These are phyloP conservation scores for Meda fulgida DNA, from an alignment of 2,797 vertebrate genomes.

Conservation along the genomic window DNA sequence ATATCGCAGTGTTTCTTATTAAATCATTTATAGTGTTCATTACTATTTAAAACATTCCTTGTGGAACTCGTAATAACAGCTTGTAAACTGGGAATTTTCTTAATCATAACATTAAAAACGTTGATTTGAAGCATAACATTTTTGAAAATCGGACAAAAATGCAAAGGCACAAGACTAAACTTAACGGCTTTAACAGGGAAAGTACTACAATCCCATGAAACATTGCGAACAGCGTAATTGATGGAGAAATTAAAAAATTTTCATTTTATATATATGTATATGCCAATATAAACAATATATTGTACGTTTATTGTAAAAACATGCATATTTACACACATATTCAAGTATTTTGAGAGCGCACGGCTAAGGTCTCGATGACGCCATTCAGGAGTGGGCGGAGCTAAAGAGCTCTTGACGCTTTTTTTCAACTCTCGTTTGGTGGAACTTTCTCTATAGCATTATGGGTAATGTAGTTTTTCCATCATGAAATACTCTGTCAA, in stretches of 20 bases:
- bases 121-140: neutral
- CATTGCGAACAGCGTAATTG: neutral
- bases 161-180: too few species aligned
- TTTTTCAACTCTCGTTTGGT: neutral
- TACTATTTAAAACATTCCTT: neutral
- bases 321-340: too few species aligned
- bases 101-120: neutral
- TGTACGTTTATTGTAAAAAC: neutral
- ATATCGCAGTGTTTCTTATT: neutral
- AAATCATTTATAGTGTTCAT: neutral
- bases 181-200: neutral
- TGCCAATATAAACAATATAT: neutral
- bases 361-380: too few species aligned
- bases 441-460: neutral
- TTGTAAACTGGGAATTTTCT: neutral
- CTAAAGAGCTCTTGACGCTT: neutral
- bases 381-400: neutral
- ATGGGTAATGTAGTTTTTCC: neutral
- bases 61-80: neutral
- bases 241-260: neutral
- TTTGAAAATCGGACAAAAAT: neutral
- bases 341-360: neutral
- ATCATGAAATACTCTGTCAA: neutral
- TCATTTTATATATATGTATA: too few species aligned
- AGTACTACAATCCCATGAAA: neutral